Conservation (phyloP, 2,797 vertebrate genomes). For the Capromys pilorides region DNA sequence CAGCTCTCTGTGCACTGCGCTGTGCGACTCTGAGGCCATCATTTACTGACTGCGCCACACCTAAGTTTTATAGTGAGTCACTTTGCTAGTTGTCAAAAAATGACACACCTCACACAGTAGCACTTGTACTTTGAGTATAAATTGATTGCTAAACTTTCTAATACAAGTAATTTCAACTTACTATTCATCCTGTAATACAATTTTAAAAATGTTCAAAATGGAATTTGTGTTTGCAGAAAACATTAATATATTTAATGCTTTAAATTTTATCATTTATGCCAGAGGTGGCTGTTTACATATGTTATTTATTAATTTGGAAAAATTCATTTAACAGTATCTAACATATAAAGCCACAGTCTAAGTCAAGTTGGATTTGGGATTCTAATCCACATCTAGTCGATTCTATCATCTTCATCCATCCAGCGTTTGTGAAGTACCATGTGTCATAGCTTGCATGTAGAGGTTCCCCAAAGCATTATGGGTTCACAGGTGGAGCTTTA, state of each 20-base stretch:
- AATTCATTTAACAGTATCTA: background rate
- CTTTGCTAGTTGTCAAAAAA: background rate
- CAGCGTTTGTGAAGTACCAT: background rate
- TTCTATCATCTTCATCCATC: background rate
- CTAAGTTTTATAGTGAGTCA: background rate
- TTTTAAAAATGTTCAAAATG: background rate
- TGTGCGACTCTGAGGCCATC: background rate
- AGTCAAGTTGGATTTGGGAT: background rate
- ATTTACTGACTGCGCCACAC: background rate
- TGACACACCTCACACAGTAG: background rate
- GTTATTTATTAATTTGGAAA: background rate
- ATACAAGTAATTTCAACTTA: background rate
- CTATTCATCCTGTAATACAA: background rate
- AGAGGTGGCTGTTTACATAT: background rate
- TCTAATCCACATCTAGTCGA: background rate
- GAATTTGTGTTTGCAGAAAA: background rate
- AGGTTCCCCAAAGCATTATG: background rate
- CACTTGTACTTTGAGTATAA: background rate
- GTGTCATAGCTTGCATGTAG: background rate
- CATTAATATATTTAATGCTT: background rate
- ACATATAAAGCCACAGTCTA: background rate
- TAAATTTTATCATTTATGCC: background rate
- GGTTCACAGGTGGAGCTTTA: background rate
- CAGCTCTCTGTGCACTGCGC: background rate
- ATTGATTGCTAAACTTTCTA: background rate